Conservation (phyloP, 2,888 invertebrate species). For the Nomada ruficornis region DNA sequence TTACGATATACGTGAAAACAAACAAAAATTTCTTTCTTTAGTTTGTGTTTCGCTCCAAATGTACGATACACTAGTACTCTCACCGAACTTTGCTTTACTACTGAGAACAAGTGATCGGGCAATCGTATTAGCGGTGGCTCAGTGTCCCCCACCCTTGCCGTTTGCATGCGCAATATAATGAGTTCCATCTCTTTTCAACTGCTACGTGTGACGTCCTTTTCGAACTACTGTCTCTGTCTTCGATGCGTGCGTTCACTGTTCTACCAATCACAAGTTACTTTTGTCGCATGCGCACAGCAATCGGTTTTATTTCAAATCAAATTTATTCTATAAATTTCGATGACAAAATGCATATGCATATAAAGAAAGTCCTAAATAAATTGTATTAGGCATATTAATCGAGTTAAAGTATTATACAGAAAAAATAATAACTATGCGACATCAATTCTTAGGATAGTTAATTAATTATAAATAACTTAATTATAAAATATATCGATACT, state of each 20-base stretch:
- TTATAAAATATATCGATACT: background rate
- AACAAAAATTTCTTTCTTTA: constrained; percentile 40
- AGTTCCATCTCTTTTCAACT: constrained; percentile 43
- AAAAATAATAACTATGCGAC: background rate
- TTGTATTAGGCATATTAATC: background rate
- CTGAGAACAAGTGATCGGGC: constrained; percentile 70
- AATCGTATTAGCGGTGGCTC: constrained; percentile 50
- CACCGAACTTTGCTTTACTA: constrained; percentile 73
- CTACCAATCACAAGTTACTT: constrained; percentile 24
- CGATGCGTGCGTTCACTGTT: constrained; percentile 10
- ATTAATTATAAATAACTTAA: background rate
- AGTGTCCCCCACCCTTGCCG: constrained; percentile 30
- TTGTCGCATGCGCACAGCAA: constrained; percentile 33
- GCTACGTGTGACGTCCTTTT: constrained; percentile 26
- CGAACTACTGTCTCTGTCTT: constrained; percentile 30
- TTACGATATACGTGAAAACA: constrained; percentile 35
- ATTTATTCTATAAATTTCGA: background rate
- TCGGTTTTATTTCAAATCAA: constrained; percentile 17
- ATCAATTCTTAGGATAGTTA: background rate
- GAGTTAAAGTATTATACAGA: background rate
- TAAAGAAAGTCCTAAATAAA: background rate
- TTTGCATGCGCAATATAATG: constrained; percentile 27
- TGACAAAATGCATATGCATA: background rate
- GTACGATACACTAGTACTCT: constrained; percentile 49
- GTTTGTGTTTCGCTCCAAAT: constrained; percentile 55